These are phyloP conservation scores for Pseudomugil gertrudae DNA, from an alignment of 2,797 vertebrate genomes.

Conservation along the genomic window DNA sequence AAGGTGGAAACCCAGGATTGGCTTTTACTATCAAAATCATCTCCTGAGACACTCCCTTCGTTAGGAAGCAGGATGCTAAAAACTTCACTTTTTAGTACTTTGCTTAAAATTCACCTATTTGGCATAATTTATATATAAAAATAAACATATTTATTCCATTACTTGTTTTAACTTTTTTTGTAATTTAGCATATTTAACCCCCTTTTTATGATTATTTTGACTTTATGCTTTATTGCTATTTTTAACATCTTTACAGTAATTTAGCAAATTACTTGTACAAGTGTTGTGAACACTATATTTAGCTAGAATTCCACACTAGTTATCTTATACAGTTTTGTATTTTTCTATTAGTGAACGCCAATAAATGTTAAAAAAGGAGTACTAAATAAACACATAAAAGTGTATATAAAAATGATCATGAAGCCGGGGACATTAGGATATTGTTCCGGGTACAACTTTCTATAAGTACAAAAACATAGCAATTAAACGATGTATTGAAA, in stretches of 20 bases:
- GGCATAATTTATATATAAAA: neutral
- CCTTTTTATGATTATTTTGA: neutral
- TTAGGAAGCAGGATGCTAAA: neutral
- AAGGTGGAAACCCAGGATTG: neutral
- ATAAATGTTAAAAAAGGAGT: neutral
- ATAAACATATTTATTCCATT: neutral
- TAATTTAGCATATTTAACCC: neutral
- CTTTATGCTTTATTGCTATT: neutral
- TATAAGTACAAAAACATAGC: no score
- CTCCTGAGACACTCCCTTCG: neutral
- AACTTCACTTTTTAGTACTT: neutral
- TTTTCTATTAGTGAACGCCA: neutral
- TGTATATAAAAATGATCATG: no score
- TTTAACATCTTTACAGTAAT: neutral
- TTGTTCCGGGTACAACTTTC: no score
- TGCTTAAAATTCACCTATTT: neutral
- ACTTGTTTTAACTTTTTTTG: neutral
- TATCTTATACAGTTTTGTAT: neutral
- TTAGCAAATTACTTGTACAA: neutral
- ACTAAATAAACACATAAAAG: no score
- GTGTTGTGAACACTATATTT: neutral
- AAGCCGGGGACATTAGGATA: no score
- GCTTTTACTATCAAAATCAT: neutral
- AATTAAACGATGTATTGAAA: neutral
- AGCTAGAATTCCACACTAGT: neutral